Evolutionary conservation across 1,140 invertebrate species (phyloP).

Genomic region (Helicoverpa armigera): DNA sequence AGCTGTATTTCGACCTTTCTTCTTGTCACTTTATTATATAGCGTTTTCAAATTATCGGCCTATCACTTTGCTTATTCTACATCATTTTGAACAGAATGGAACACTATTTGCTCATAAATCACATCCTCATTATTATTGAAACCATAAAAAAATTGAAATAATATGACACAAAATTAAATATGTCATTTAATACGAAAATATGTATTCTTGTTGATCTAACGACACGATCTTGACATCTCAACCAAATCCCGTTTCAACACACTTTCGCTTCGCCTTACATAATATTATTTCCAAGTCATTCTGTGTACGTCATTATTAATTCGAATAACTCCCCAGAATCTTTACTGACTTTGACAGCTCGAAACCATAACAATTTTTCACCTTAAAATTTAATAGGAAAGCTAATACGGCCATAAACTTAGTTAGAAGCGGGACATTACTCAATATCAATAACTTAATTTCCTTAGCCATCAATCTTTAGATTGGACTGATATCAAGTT

Average conservation of each 20-base stretch:
- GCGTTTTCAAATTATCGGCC: too few relatives aligned
- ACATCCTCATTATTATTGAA: too few relatives aligned
- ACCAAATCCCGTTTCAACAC: slow-evolving; percentile 3
- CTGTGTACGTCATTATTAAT: slow-evolving; percentile 24
- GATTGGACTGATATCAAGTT: slow-evolving; percentile 47
- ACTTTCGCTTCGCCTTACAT: slow-evolving; percentile 21
- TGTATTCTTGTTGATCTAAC: not conserved
- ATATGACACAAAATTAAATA: too few relatives aligned
- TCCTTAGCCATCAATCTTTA: slow-evolving; percentile 40
- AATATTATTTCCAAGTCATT: slow-evolving; percentile 23
- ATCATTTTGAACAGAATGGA: too few relatives aligned
- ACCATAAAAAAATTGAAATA: too few relatives aligned
- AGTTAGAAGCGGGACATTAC: slow-evolving; percentile 45
- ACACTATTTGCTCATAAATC: too few relatives aligned
- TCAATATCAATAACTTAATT: slow-evolving; percentile 51
- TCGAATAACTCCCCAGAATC: slow-evolving; percentile 12
- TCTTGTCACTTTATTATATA: too few relatives aligned
- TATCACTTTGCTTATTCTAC: too few relatives aligned
- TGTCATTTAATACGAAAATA: not conserved
- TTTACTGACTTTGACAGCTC: slow-evolving; percentile 39
- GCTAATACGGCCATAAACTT: slow-evolving; percentile 46
- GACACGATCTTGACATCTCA: slow-evolving; percentile 25
- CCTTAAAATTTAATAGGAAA: slow-evolving; percentile 48
- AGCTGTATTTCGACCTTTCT: too few relatives aligned
- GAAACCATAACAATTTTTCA: slow-evolving; percentile 51